Evolutionary conservation across 2,113 vertebrate species (phyloP).

Genomic region (Okapia johnstoni): DNA sequence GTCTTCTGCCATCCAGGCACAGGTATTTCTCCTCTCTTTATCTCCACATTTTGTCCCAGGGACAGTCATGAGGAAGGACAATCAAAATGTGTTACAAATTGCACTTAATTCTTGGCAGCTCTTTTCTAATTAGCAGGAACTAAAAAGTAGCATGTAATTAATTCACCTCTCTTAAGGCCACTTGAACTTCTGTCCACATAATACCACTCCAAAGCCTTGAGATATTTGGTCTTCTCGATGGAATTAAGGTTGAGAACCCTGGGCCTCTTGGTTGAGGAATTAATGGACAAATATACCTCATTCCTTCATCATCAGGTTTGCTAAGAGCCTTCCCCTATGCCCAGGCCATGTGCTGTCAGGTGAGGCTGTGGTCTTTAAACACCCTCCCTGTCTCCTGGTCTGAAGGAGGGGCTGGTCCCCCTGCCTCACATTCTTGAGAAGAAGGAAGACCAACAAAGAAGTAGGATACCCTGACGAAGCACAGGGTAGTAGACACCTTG

Average conservation of each 20-base stretch:
- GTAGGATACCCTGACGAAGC: background rate
- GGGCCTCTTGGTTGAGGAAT: background rate
- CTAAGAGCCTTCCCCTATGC: background rate
- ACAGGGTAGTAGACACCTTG: background rate
- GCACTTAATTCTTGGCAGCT: slow-evolving; percentile 33
- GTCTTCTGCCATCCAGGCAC: background rate
- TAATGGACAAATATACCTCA: background rate
- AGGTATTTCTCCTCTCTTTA: background rate
- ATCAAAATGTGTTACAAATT: slow-evolving; percentile 26
- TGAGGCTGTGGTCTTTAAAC: background rate
- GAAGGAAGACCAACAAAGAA: background rate
- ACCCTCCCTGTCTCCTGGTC: background rate
- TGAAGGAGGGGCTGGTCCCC: background rate
- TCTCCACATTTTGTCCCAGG: background rate
- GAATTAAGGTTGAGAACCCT: background rate
- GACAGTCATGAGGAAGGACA: background rate
- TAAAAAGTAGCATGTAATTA: background rate
- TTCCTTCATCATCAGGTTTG: background rate
- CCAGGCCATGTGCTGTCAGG: background rate
- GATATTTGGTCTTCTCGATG: no score
- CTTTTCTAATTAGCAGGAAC: slow-evolving; percentile 39
- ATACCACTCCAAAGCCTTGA: background rate
- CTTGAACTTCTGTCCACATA: background rate
- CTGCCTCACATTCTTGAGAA: background rate
- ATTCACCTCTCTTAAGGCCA: background rate